A percentile compares a stretch with the other conserved stretches of the same genome.
Evolutionary conservation across 2,888 invertebrate genomes (phyloP).

Genomic region (Leptura quadrifasciata): DNA sequence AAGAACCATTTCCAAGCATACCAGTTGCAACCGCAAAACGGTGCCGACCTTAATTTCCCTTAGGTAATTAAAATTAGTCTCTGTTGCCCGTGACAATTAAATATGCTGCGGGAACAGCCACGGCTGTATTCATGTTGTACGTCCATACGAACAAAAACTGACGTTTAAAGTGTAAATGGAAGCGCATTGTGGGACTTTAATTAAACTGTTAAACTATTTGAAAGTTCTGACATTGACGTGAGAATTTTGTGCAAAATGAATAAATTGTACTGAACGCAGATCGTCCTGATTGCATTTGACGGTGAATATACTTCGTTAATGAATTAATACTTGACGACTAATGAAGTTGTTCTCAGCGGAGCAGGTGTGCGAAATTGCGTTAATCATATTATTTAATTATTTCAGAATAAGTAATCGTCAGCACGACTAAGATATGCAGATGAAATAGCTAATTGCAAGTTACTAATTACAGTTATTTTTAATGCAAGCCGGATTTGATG

Average conservation of each 20-base stretch:
- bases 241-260: neutral
- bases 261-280: neutral
- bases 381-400: neutral
- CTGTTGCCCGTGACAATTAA: neutral
- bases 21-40: neutral
- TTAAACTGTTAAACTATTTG: conserved; percentile 7
- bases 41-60: neutral
- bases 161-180: neutral
- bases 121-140: neutral
- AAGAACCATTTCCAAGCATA: too few species aligned
- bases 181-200: conserved; percentile 7
- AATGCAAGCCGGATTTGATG: too few species aligned
- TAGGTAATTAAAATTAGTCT: neutral
- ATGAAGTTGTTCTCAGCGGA: neutral
- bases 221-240: neutral
- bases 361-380: neutral
- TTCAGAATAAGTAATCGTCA: neutral
- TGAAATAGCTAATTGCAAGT: neutral
- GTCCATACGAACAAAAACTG: neutral
- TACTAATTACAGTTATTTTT: neutral
- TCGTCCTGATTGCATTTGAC: neutral
- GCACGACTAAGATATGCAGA: neutral
- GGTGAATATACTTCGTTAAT: neutral
- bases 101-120: neutral
- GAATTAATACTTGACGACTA: neutral